A percentile compares a stretch with the other conserved stretches of the same genome.
phyloP scores from a whole-genome alignment of 2,888 invertebrate genomes.

The Harpalus rubripes region DNA sequence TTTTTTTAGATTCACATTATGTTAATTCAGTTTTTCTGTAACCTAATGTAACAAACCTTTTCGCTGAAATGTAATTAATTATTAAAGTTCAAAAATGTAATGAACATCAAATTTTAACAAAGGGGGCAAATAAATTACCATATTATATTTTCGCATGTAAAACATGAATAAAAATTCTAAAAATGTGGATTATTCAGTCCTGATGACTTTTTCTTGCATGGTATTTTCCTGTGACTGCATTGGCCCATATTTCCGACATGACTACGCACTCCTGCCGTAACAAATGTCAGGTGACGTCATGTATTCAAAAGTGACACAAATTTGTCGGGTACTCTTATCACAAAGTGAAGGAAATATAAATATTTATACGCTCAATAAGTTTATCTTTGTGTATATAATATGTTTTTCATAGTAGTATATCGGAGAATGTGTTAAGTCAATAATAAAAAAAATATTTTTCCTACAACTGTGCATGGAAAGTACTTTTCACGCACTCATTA shows the following conservation, averaged over 20 bases:
- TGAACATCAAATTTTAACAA: conserved; percentile 7
- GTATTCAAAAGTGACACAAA: conserved; percentile 30
- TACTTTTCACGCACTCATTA: too few relatives aligned
- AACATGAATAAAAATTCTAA: background rate
- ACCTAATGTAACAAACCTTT: background rate
- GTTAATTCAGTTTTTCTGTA: background rate
- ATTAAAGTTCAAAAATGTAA: conserved; percentile 5
- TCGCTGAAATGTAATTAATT: background rate
- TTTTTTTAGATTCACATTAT: too few relatives aligned
- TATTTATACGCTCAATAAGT: background rate
- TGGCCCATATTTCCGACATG: conserved; percentile 38
- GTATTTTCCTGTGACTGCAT: conserved; percentile 51
- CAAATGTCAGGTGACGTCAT: conserved; percentile 46
- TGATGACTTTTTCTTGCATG: conserved; percentile 44
- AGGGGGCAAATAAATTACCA: background rate
- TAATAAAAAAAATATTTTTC: too few relatives aligned
- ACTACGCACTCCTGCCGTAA: conserved; percentile 14
- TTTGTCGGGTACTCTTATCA: conserved; percentile 1
- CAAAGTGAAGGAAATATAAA: background rate
- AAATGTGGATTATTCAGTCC: conserved; percentile 13
- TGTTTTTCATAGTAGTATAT: too few relatives aligned
- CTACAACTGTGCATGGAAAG: too few relatives aligned
- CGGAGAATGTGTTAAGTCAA: too few relatives aligned
- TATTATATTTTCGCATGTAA: conserved; percentile 16
- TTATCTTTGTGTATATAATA: too few relatives aligned